A percentile compares a stretch with the other conserved stretches of the same genome.
Evolutionary conservation across 2,113 vertebrate species (phyloP).

Genomic region (Pseudorasbora parva): DNA sequence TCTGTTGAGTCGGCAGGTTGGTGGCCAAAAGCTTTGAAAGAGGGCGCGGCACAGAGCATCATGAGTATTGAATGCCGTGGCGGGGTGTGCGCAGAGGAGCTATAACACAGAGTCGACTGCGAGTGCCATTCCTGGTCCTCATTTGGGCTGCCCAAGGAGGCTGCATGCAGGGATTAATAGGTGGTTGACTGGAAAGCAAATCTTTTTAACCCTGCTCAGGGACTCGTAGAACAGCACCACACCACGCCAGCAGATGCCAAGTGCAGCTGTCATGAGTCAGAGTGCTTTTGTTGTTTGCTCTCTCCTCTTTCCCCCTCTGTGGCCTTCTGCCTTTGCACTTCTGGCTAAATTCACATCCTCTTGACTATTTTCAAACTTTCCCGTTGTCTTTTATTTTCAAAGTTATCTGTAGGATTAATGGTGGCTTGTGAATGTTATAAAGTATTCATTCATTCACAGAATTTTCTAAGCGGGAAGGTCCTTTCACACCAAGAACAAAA

Average conservation of each 20-base stretch:
- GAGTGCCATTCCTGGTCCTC: slow-evolving; percentile 69
- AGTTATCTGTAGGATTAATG: background rate
- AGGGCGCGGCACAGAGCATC: slow-evolving; percentile 65
- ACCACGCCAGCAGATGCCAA: slow-evolving; percentile 90
- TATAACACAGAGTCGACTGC: slow-evolving; percentile 73
- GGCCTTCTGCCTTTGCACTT: background rate
- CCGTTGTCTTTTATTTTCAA: background rate
- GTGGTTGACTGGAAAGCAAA: slow-evolving; percentile 85
- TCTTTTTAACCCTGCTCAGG: slow-evolving; percentile 91
- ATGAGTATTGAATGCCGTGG: slow-evolving; percentile 76
- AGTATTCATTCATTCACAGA: background rate
- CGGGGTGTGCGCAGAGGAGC: slow-evolving; percentile 77
- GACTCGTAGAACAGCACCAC: slow-evolving; percentile 85
- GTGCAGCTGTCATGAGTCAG: slow-evolving; percentile 87
- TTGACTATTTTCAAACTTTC: slow-evolving; percentile 10
- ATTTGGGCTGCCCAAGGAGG: slow-evolving; percentile 78
- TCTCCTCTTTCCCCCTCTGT: slow-evolving; percentile 46
- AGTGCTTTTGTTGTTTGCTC: slow-evolving; percentile 69
- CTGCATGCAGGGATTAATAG: slow-evolving; percentile 87
- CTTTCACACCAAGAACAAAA: too few species aligned
- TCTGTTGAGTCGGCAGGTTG: slow-evolving; percentile 58
- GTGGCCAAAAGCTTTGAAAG: slow-evolving; percentile 53
- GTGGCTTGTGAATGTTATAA: background rate
- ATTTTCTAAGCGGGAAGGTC: too few species aligned
- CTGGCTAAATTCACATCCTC: background rate